phyloP scores from a whole-genome alignment of 2,797 vertebrate species.

The Rhyacichthys aspro region DNA sequence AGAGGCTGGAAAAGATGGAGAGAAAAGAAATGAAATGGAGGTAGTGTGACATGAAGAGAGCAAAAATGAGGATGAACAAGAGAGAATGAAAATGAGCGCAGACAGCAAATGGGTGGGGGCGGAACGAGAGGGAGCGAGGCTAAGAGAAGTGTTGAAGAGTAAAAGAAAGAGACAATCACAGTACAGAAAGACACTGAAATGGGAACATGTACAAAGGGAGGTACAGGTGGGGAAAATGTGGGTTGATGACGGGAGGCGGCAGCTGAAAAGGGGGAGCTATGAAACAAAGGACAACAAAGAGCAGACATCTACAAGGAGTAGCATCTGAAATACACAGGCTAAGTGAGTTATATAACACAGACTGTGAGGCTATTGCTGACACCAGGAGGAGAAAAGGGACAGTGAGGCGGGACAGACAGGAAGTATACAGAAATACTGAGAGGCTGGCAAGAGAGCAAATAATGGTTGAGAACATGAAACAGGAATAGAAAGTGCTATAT shows the following conservation, averaged over 20 bases:
- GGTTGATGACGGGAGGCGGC: constrained; percentile 30
- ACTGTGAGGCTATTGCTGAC: constrained; percentile 69
- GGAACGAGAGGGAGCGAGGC: constrained; percentile 31
- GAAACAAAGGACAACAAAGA: constrained; percentile 51
- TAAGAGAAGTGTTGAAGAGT: constrained; percentile 39
- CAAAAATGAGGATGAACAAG: constrained; percentile 52
- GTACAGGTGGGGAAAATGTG: constrained; percentile 30
- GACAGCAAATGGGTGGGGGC: constrained; percentile 58
- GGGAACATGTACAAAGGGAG: constrained; percentile 43
- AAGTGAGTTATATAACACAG: constrained; percentile 82
- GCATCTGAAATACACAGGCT: constrained; percentile 74
- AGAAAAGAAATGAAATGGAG: constrained; percentile 42
- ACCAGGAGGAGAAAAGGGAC: constrained; percentile 49
- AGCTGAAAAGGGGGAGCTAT: constrained; percentile 42
- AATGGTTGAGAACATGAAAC: constrained; percentile 6
- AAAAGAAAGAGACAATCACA: constrained; percentile 50
- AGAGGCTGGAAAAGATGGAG: constrained; percentile 45
- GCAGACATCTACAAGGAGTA: constrained; percentile 51
- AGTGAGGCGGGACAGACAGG: constrained; percentile 32
- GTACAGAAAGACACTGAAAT: constrained; percentile 57
- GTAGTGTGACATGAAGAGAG: constrained; percentile 51
- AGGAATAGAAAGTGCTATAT: neutral
- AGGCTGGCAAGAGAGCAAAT: constrained; percentile 23
- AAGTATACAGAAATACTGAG: constrained; percentile 31
- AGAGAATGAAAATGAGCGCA: constrained; percentile 61